Base-by-base conservation (phyloP, 2,888 invertebrate species). In the Theretra japonica region DNA sequence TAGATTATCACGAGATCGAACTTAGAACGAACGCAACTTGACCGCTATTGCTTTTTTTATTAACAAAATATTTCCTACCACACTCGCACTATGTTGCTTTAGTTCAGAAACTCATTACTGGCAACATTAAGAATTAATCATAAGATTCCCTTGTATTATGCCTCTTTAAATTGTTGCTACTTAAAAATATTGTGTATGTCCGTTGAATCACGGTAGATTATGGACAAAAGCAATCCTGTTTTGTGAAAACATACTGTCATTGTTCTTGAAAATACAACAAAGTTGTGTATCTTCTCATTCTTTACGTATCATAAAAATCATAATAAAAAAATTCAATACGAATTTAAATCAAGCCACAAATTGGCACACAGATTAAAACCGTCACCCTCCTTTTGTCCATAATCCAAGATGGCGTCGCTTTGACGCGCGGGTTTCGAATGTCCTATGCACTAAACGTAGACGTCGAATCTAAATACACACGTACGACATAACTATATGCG, bases 391-490 rank as follows among this genome's bases (percentile, higher is more conserved):
- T 65, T 65, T 65, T 48, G 23, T 65, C 65, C 17, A 65, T 65
- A 65, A 65, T 65, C 65, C 48, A 65, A 65, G 48, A 65, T 65
- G 65, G 65, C 65, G 65, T 62, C 62, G 15, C 7, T 2, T 17
- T 23, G 65, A 48, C 65, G 65, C 65, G 17, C 41, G 41, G 30
- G 11, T 62, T 33, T 65, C 25, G 41, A 65, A 23, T 65, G 62
- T 41, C 41, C 23, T 56, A 71, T 53, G 53, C 86, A 85, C 89
- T 90, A 86, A 84, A 83, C 86, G 86, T 88, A 88, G 87, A 85
- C 84, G 86, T 86, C 87, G 87, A 90, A 91, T 87, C 82, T 93
- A 91, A 90, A 91, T 90, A 90, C 90, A 90, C 91, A 65, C 41
- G 17, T 65, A 65, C 41, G 17, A 48, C 48, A 48, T 41, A 65